Evolutionary conservation across 1,140 invertebrate species (phyloP).

Genomic region (Drosophila punjabiensis): DNA sequence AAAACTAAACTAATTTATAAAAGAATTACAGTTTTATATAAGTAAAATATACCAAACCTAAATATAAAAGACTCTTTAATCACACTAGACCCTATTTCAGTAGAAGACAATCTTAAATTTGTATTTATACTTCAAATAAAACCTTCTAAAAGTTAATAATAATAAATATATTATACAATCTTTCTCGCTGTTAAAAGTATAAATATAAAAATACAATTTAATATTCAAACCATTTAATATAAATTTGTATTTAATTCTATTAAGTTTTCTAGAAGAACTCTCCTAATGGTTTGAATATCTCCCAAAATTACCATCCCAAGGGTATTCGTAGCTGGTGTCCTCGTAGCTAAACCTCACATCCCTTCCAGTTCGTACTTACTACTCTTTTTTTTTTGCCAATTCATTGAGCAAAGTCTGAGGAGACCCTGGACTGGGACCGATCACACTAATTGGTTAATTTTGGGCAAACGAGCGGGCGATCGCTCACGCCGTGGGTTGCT

Average conservation of each 20-base stretch:
- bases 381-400: slow-evolving; percentile 63
- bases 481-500: slow-evolving; percentile 77
- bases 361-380: slow-evolving; percentile 1
- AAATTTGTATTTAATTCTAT: background rate
- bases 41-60: background rate
- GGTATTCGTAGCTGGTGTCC: slow-evolving; percentile 21
- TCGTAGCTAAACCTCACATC: slow-evolving; percentile 5
- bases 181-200: too few relatives aligned
- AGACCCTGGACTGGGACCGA: slow-evolving; percentile 18
- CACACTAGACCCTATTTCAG: too few relatives aligned
- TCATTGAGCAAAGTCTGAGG: slow-evolving; percentile 59
- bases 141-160: too few relatives aligned
- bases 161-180: too few relatives aligned
- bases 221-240: background rate
- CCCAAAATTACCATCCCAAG: slow-evolving; percentile 6
- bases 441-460: slow-evolving; percentile 78
- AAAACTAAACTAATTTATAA: background rate
- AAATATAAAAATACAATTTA: too few relatives aligned
- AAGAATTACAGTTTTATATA: background rate
- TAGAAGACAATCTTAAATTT: background rate
- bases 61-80: too few relatives aligned
- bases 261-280: background rate
- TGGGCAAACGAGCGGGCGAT: slow-evolving; percentile 64
- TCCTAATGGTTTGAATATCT: background rate
- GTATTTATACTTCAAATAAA: background rate